Percentiles rank a stretch among this genome's conserved stretches.
Evolutionary conservation across 2,888 invertebrate genomes (phyloP).

Genomic region (Yponomeuta malinellus): DNA sequence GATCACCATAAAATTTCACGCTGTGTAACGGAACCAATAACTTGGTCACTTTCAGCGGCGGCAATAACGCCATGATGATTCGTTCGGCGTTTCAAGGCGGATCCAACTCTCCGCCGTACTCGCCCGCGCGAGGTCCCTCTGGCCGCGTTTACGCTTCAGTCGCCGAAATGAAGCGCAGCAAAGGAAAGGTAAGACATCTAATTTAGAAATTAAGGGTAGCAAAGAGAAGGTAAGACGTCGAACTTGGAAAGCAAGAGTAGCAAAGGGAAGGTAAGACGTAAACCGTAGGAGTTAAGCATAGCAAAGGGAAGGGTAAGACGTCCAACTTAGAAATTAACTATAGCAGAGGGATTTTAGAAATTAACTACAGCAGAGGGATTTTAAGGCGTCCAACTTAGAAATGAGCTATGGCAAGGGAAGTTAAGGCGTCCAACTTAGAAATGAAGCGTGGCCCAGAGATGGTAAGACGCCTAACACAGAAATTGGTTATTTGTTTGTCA

Average conservation of each 20-base stretch:
- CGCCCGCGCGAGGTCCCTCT: constrained; percentile 79
- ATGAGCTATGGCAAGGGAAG: neutral
- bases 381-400: no score
- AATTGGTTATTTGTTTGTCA: no score
- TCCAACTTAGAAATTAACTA: neutral
- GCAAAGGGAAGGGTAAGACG: constrained; percentile 79
- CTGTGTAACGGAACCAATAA: no score
- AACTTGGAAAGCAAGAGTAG: neutral
- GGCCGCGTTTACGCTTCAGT: constrained; percentile 92
- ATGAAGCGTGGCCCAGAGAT: constrained; percentile 92
- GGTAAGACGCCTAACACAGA: constrained; percentile 43
- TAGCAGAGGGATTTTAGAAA: no score
- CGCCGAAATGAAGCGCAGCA: constrained; percentile 94
- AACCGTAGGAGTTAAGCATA: constrained; percentile 88
- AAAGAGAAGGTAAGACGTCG: no score
- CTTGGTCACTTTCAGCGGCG: constrained; percentile 36
- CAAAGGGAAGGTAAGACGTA: neutral
- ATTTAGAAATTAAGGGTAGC: neutral
- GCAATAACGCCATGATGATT: constrained; percentile 81
- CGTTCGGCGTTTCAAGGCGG: constrained; percentile 82
- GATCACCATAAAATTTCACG: no score
- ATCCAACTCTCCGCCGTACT: constrained; percentile 79
- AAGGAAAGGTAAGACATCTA: constrained; percentile 76
- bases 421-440: constrained; percentile 56
- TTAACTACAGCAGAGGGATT: no score